Evolutionary conservation across 2,888 invertebrate species (phyloP).

Genomic region (Lomographa bimaculata): DNA sequence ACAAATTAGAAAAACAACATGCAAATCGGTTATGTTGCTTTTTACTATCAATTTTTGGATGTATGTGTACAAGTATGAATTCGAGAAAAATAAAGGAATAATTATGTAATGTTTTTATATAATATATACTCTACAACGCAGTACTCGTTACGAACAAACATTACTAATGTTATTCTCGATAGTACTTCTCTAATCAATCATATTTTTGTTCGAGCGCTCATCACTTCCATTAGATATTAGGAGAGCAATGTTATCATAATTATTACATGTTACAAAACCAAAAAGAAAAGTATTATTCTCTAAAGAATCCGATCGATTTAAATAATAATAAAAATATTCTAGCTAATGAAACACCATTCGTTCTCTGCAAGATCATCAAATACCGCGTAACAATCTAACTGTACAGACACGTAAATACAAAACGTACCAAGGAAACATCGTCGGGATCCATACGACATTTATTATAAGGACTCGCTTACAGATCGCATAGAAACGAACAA

Average conservation of each 20-base stretch:
- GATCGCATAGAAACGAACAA: conserved; percentile 70
- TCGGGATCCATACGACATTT: conserved; percentile 64
- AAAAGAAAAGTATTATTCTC: conserved; percentile 61
- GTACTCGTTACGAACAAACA: conserved; percentile 81
- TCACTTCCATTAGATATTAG: conserved; percentile 59
- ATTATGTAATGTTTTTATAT: conserved; percentile 71
- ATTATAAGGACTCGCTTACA: conserved; percentile 71
- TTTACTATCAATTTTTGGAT: conserved; percentile 83
- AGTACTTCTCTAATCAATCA: conserved; percentile 77
- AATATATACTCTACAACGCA: conserved; percentile 81
- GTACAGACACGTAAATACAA: conserved; percentile 71
- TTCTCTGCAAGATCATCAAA: conserved; percentile 68
- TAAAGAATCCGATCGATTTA: conserved; percentile 78
- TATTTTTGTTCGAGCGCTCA: conserved; percentile 77
- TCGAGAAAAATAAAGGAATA: conserved; percentile 82
- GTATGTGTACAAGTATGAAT: conserved; percentile 82
- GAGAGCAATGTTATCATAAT: conserved; percentile 66
- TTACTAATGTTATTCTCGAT: conserved; percentile 78
- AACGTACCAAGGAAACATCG: conserved; percentile 64
- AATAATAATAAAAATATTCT: conserved; percentile 77
- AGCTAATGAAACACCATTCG: conserved; percentile 75
- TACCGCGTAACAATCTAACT: conserved; percentile 76
- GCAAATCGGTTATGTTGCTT: conserved; percentile 80
- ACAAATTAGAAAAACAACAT: conserved; percentile 65
- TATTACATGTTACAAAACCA: conserved; percentile 65